A percentile compares a stretch with the other conserved stretches of the same genome.
phyloP scores from a whole-genome alignment of 2,888 invertebrate genomes.

The Cryptosula pallasiana region DNA sequence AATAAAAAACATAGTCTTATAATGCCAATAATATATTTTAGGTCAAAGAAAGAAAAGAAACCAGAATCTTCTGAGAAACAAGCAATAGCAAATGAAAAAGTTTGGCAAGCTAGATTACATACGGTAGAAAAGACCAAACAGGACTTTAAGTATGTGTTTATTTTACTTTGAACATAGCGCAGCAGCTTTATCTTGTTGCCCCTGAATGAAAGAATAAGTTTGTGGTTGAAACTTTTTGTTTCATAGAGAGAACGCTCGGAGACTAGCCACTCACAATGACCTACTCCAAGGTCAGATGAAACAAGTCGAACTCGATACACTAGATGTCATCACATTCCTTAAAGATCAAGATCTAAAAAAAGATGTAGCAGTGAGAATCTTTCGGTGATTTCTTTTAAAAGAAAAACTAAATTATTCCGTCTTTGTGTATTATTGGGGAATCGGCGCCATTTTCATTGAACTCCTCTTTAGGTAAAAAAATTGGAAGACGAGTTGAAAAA shows the following conservation, averaged over 20 bases:
- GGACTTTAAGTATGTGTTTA: conserved; percentile 42
- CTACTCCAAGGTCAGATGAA: conserved; percentile 46
- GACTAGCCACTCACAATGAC: conserved; percentile 48
- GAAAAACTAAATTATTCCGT: no score
- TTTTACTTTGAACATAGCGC: no score
- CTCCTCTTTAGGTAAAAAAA: conserved; percentile 46
- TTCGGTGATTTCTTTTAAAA: no score
- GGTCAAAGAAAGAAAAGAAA: conserved; percentile 34
- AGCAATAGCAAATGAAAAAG: conserved; percentile 47
- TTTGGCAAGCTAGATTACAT: conserved; percentile 49
- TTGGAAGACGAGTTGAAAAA: conserved; percentile 45
- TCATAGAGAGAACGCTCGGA: conserved; percentile 46
- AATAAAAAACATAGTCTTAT: no score
- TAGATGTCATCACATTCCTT: conserved; percentile 51
- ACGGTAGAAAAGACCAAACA: conserved; percentile 41
- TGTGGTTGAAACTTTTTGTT: no score
- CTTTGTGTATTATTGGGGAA: no score
- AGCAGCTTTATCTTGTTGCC: no score
- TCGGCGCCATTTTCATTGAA: no score
- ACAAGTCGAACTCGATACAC: conserved; percentile 51
- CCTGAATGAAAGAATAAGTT: no score
- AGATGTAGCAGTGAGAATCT: conserved; percentile 41
- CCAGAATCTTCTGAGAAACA: conserved; percentile 36
- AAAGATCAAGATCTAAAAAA: conserved; percentile 51
- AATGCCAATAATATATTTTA: neutral